phyloP scores from a whole-genome alignment of 2,888 invertebrate genomes.

The Tipula lateralis region DNA sequence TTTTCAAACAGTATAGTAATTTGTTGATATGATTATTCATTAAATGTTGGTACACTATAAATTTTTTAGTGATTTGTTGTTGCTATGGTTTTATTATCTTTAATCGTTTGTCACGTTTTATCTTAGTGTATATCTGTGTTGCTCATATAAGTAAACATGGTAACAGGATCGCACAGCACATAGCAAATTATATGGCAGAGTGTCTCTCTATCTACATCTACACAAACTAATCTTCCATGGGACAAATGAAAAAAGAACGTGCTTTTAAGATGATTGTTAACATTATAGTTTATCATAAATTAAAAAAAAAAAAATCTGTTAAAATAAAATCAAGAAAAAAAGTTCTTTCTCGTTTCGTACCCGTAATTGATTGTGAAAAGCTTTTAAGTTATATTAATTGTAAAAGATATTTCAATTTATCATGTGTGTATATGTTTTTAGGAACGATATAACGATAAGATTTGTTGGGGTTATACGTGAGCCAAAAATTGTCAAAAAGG shows the following conservation, averaged over 20 bases:
- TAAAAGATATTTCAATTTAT: background rate
- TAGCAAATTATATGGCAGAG: background rate
- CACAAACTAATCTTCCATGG: background rate
- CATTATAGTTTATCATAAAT: conserved; percentile 19
- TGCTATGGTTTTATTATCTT: background rate
- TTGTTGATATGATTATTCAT: conserved; percentile 19
- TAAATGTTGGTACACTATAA: background rate
- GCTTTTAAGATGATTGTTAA: background rate
- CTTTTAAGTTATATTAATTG: conserved; percentile 19
- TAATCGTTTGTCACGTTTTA: background rate
- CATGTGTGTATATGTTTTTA: background rate
- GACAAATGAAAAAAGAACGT: conserved; percentile 8
- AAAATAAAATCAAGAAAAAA: background rate
- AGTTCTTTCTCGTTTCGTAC: background rate
- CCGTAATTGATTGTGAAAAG: conserved; percentile 8
- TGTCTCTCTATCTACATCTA: background rate
- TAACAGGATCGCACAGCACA: background rate
- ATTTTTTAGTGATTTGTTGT: background rate
- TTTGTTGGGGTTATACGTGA: background rate
- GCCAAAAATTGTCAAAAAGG: background rate
- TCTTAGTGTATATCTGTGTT: background rate
- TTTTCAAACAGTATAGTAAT: background rate
- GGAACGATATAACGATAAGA: background rate
- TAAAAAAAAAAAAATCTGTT: background rate
- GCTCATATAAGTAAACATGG: background rate